phyloP scores from a whole-genome alignment of 2,888 invertebrate species.

The Tachina fera region DNA sequence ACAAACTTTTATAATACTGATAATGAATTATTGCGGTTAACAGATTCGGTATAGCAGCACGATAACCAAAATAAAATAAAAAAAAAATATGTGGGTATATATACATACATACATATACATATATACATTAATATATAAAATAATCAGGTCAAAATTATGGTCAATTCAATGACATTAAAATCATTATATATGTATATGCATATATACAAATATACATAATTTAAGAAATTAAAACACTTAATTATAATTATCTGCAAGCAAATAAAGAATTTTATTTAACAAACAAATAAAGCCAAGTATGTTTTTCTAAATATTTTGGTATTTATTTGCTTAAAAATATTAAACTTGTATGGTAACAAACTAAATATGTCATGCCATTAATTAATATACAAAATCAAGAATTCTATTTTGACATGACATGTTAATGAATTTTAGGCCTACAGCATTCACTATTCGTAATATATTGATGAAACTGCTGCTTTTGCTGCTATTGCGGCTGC shows the following conservation, averaged over 20 bases:
- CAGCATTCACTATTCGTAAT: neutral
- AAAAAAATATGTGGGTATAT: neutral
- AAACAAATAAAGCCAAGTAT: neutral
- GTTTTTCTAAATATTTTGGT: neutral
- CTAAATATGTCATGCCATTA: conserved; percentile 11
- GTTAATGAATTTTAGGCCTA: conserved; percentile 44
- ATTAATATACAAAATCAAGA: conserved; percentile 39
- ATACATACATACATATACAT: no score
- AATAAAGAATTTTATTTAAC: neutral
- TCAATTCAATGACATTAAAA: conserved; percentile 63
- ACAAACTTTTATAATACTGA: conserved; percentile 31
- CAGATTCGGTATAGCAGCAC: conserved; percentile 14
- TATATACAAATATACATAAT: neutral
- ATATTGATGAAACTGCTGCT: neutral
- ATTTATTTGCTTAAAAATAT: neutral
- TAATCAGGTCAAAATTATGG: conserved; percentile 65
- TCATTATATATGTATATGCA: conserved; percentile 6
- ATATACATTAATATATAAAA: no score
- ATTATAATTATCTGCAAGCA: neutral
- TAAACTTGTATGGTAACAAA: conserved; percentile 22
- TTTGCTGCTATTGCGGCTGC: neutral
- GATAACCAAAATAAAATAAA: conserved; percentile 13
- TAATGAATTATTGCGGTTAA: conserved; percentile 35
- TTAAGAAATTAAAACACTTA: conserved; percentile 3
- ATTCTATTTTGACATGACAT: conserved; percentile 24